A percentile compares a stretch with the other conserved stretches of the same genome.
Evolutionary conservation across 30 jellyfish, hydroid and myxozoan genomes (phyloP).

Genomic region (Sanderia malayensis): DNA sequence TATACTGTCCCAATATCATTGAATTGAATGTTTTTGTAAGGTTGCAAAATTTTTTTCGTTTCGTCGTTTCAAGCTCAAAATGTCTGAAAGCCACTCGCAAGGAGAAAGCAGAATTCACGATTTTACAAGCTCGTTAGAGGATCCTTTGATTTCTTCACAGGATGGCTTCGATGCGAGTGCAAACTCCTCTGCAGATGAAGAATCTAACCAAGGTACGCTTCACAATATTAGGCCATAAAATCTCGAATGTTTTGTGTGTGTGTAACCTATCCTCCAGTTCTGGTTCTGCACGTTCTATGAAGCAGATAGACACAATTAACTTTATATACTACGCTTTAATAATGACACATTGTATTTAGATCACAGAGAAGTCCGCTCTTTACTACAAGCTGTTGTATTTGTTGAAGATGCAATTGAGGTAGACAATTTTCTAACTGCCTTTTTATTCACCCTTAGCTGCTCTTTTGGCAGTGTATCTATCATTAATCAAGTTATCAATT

Average conservation of each 20-base stretch:
- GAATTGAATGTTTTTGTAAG: background rate
- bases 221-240: no score
- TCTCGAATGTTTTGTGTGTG: no score
- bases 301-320: no score
- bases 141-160: constrained; percentile 41
- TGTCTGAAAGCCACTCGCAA: background rate
- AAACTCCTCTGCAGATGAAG: constrained; percentile 23
- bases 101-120: constrained; percentile 16
- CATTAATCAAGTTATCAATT: no score
- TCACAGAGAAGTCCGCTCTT: constrained; percentile 56
- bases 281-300: no score
- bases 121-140: constrained; percentile 17
- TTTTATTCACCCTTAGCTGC: no score
- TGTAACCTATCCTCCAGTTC: no score
- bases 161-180: constrained; percentile 14
- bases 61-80: background rate
- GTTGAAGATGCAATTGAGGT: constrained; percentile 97
- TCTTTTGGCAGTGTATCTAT: no score
- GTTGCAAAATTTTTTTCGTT: background rate
- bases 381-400: constrained; percentile 86
- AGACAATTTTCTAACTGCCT: no score
- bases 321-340: no score
- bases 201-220: constrained; percentile 24
- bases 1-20: no score
- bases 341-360: constrained; percentile 29